These are phyloP conservation scores for Tetragonisca angustula DNA, from an alignment of 2,888 invertebrate genomes.

Conservation along the genomic window DNA sequence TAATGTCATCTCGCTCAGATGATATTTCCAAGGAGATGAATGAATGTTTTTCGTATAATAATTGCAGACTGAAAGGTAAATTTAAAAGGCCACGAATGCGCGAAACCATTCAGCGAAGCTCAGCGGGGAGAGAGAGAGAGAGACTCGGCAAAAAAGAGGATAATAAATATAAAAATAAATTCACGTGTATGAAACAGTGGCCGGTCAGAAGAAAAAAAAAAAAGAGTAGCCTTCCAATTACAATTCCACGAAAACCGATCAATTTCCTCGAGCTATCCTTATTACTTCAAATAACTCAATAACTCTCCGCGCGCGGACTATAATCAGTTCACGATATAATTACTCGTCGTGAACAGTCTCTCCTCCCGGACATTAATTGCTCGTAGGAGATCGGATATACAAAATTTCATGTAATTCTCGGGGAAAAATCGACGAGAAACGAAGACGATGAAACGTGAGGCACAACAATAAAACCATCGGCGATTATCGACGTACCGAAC, in stretches of 20 bases:
- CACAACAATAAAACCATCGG: constrained; percentile 28
- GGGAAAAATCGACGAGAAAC: constrained; percentile 18
- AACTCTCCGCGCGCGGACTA: constrained; percentile 15
- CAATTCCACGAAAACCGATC: constrained; percentile 19
- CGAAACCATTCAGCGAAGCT: neutral
- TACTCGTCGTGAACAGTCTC: constrained; percentile 20
- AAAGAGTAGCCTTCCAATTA: neutral
- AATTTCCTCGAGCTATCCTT: constrained; percentile 24
- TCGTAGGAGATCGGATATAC: constrained; percentile 23
- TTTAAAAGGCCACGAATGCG: neutral
- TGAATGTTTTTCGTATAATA: neutral
- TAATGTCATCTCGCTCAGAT: too few relatives aligned
- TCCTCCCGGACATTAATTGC: constrained; percentile 23
- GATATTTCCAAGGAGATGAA: neutral
- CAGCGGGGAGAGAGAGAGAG: neutral
- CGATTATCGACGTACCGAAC: constrained; percentile 44
- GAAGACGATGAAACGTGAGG: constrained; percentile 32
- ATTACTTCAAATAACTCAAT: constrained; percentile 33
- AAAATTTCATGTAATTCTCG: constrained; percentile 38
- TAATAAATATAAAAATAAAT: neutral
- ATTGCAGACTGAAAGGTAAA: neutral
- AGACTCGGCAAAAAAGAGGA: neutral
- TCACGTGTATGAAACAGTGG: neutral
- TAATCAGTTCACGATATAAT: constrained; percentile 33
- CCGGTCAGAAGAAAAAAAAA: neutral